Evolutionary conservation across 2,888 invertebrate species (phyloP).

Genomic region (Orchestes rusci): DNA sequence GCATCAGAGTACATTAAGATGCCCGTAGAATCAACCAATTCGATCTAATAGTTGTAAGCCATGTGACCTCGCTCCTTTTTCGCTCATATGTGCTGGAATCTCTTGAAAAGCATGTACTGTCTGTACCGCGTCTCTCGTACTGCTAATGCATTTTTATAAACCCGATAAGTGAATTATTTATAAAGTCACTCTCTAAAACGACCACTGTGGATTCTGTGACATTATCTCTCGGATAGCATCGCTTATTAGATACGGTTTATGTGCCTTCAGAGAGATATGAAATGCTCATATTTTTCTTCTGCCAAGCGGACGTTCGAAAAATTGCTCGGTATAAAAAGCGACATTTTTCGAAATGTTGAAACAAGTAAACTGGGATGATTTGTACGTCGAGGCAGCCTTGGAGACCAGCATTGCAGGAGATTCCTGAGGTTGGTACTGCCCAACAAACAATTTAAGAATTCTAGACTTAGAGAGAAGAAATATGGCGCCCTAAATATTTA

Average conservation of each 20-base stretch:
- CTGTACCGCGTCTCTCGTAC: slow-evolving; percentile 8
- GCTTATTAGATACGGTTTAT: slow-evolving; percentile 21
- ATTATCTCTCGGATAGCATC: slow-evolving; percentile 16
- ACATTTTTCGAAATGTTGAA: too few relatives aligned
- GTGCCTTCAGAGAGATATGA: slow-evolving; percentile 18
- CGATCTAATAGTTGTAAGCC: slow-evolving; percentile 18
- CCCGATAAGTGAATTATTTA: slow-evolving; percentile 23
- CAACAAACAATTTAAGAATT: too few relatives aligned
- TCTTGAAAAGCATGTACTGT: slow-evolving; percentile 13
- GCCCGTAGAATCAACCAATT: slow-evolving; percentile 11
- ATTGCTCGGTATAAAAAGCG: too few relatives aligned
- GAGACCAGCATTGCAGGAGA: too few relatives aligned
- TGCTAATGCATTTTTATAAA: slow-evolving; percentile 22
- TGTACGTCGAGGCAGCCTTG: too few relatives aligned
- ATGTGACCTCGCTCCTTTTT: slow-evolving; percentile 21
- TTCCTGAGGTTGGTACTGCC: too few relatives aligned
- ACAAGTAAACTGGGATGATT: too few relatives aligned
- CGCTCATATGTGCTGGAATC: slow-evolving; percentile 12
- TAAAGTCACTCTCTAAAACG: slow-evolving; percentile 19
- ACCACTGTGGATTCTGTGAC: slow-evolving; percentile 16
- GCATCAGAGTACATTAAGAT: too few relatives aligned
- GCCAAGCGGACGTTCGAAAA: too few relatives aligned
- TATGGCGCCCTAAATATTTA: too few relatives aligned
- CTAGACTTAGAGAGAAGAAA: too few relatives aligned
- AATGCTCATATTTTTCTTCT: too few relatives aligned